Percentiles rank a stretch among this genome's conserved stretches.
These are phyloP conservation scores for Dendrolimus kikuchii DNA, from an alignment of 1,140 invertebrate species.

Conservation along the genomic window DNA sequence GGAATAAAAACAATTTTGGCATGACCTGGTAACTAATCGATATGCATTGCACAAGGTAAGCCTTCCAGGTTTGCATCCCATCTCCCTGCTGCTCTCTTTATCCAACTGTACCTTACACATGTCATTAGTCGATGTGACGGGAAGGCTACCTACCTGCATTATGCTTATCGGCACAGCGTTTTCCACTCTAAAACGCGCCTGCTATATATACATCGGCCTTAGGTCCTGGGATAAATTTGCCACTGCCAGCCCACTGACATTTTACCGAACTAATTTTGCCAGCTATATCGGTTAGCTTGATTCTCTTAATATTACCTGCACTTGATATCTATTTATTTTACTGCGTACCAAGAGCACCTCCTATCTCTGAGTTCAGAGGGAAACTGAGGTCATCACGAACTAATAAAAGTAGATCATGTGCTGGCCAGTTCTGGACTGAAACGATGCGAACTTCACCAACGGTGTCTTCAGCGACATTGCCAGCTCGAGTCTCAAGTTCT, in stretches of 20 bases:
- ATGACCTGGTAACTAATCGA: background rate
- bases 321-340: conserved; percentile 1
- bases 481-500: conserved; percentile 38
- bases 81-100: too few relatives aligned
- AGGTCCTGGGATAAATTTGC: too few relatives aligned
- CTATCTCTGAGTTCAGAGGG: conserved; percentile 35
- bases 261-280: too few relatives aligned
- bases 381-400: conserved; percentile 40
- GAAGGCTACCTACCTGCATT: too few relatives aligned
- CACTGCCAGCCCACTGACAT: too few relatives aligned
- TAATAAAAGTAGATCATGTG: conserved; percentile 49
- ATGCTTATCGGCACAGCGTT: too few relatives aligned
- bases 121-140: too few relatives aligned
- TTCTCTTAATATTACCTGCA: background rate
- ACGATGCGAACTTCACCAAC: conserved; percentile 43
- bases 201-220: too few relatives aligned
- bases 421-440: conserved; percentile 47
- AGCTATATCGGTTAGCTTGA: background rate
- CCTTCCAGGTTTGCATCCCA: too few relatives aligned
- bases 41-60: background rate
- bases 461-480: conserved; percentile 20
- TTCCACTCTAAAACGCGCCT: too few relatives aligned
- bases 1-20: too few relatives aligned
- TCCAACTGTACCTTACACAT: too few relatives aligned
- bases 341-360: conserved; percentile 39